Evolutionary conservation across 2,113 vertebrate species (phyloP), one percentile per base, ranked within the genome.

Genomic region (Bubalus kerabau): DNA sequence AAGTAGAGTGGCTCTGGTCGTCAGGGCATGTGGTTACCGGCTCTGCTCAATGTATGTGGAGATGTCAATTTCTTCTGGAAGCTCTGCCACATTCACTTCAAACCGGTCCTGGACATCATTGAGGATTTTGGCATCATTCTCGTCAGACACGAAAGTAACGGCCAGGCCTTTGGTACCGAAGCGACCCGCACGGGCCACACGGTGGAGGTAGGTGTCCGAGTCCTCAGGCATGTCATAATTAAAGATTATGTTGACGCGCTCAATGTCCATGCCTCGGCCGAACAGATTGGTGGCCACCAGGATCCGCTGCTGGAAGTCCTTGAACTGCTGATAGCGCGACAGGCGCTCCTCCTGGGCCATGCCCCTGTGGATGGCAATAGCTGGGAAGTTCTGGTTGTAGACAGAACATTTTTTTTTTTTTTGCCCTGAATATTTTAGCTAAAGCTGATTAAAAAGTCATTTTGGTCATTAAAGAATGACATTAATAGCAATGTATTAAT

Each of bases 151-250:
- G 32, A 99, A 99, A 64, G 99, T 99, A 71, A 99, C 97, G 11
- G 99, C 99, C 98, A 99, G 97, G 57, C 99, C 99, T 95, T 99
- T 99, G 83, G 99, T 99, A 48, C 99, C 99, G 56, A 99, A 99
- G 78, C 99, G 98, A 40, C 99, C 99, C 0, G 99, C 99, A 94
- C 99, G 99, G 84, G 99, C 99, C 54, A 99, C 99, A 98, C 99
- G 99, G 98, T 99, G 99, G 92, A 99, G 98, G 96, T 99, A 99
- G 28, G 99, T 99, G 95, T 99, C 99, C 0, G 99, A 99, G 96
- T 99, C 99, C 94, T 99, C 99, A 0, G 99, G 99, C 99, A 99
- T 99, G 98, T 99, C 99, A 3, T 99, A 99, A 98, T 99, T 99
- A 98, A 99, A 99, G 71, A 99, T 99, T 0, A 99, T 99, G 92